Evolutionary conservation across 2,888 invertebrate species (phyloP), one percentile per base, ranked within the genome.

Genomic region (Pachymerium ferrugineum): DNA sequence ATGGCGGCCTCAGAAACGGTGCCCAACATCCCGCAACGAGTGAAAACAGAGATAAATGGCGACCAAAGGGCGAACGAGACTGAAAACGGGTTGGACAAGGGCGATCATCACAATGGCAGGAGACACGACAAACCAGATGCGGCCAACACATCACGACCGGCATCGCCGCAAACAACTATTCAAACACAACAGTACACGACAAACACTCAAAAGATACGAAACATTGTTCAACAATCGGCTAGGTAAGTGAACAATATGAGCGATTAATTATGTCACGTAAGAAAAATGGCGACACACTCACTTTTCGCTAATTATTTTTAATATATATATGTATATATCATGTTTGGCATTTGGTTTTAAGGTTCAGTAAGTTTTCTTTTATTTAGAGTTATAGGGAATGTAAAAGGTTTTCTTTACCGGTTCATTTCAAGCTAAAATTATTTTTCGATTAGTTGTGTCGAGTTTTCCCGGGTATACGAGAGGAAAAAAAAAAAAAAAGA

Each of bases 141-240:
- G 62, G 8, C 62, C 62, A 28, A 14, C 25, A 10, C 62, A 12
- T 62, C 62, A 14, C 62, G 10, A 4, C 62, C 62, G 62, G 62
- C 8, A 1, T 62, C 62, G 62, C 62, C 62, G 14, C 25, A 2
- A 3, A 14, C 22, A 1, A 62, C 12, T 0, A 62, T 12, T n/a
- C 2, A 22, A 1, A 3, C n/a, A 10, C 25, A 25, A 62, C 22
- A 28, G 3, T 28, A 62, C 12, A 62, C 62, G 10, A 62, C 62
- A 10, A 62, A 76, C 70, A 76, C 74, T 68, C 75, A 76, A 72
- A 78, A 78, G 74, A 87, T 88, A 84, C 87, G 87, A 78, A 86
- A 87, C 81, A 86, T 88, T 81, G 86, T 88, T 78, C 88, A 88
- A 81, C 87, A 87, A 81, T 86, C 87, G 80, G 85, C 88, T 80